A percentile compares a stretch with the other conserved stretches of the same genome.
Evolutionary conservation across 1,140 invertebrate species (phyloP).

Genomic region (Temnothorax longispinosus): DNA sequence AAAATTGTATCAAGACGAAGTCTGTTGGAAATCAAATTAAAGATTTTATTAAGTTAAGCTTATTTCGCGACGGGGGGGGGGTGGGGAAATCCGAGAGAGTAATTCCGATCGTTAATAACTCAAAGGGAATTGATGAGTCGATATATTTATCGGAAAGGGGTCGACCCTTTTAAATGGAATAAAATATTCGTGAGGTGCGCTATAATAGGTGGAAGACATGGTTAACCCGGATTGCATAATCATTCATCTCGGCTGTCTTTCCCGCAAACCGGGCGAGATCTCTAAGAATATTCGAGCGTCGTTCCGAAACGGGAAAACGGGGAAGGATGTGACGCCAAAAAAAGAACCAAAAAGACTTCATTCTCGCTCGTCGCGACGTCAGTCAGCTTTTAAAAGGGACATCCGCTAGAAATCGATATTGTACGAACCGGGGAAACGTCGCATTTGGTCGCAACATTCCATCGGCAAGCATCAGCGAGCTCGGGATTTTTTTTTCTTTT

Average conservation of each 20-base stretch:
- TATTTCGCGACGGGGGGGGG: background rate
- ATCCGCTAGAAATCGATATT: slow-evolving; percentile 17
- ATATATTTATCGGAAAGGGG: slow-evolving; percentile 4
- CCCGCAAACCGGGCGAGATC: background rate
- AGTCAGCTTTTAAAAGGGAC: slow-evolving; percentile 5
- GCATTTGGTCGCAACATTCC: slow-evolving; percentile 1
- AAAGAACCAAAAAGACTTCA: slow-evolving; percentile 4
- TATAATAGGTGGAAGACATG: background rate
- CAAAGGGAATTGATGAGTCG: background rate
- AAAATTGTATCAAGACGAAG: slow-evolving; percentile 16
- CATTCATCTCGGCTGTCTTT: background rate
- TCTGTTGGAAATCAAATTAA: slow-evolving; percentile 18
- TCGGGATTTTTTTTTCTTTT: background rate
- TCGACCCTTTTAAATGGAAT: slow-evolving; percentile 6
- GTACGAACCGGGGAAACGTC: background rate
- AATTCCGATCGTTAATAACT: slow-evolving; percentile 20
- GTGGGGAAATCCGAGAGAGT: slow-evolving; percentile 6
- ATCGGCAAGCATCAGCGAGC: background rate
- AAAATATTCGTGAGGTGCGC: background rate
- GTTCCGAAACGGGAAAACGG: background rate
- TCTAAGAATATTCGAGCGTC: slow-evolving; percentile 1
- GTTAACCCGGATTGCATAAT: too few species aligned
- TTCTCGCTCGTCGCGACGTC: background rate
- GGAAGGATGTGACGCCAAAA: background rate
- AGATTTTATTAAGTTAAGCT: slow-evolving; percentile 34